Conservation (phyloP, 2,797 vertebrate genomes). For the Coccyzus lansbergi region DNA sequence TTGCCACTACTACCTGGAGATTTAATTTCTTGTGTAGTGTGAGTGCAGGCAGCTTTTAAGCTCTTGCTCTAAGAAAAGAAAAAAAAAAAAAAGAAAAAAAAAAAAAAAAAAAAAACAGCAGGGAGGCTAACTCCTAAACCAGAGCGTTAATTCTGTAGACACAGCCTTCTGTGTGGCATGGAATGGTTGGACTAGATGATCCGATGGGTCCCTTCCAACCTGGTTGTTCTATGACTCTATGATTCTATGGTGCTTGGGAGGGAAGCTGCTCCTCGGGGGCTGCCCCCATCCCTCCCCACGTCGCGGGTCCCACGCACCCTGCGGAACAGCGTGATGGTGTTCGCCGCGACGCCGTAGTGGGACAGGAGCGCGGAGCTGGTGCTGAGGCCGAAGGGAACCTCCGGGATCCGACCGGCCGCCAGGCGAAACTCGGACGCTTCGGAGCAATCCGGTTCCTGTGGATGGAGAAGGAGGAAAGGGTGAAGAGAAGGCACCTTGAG, state of each 20-base stretch:
- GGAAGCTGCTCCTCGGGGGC: too few species aligned
- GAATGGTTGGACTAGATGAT: too few species aligned
- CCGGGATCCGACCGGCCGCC: slow-evolving; percentile 70
- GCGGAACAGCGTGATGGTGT: slow-evolving; percentile 86
- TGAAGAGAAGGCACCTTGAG: too few species aligned
- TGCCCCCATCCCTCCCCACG: neutral
- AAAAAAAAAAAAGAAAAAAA: neutral
- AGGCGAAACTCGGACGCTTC: slow-evolving; percentile 76
- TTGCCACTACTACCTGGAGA: neutral
- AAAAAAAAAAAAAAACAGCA: neutral
- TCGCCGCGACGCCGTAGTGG: slow-evolving; percentile 78
- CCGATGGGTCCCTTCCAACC: too few species aligned
- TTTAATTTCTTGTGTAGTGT: too few species aligned
- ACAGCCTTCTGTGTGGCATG: rapidly evolving
- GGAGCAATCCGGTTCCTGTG: slow-evolving; percentile 80
- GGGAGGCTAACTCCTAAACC: neutral
- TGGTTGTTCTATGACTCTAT: too few species aligned
- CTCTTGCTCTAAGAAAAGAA: neutral
- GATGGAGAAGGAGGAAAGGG: neutral
- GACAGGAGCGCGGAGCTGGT: slow-evolving; percentile 78
- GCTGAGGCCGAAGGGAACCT: slow-evolving; percentile 84
- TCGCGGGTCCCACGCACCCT: slow-evolving; percentile 75
- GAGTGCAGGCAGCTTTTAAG: neutral
- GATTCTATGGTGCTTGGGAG: rapidly evolving
- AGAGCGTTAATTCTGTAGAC: rapidly evolving